A percentile compares a stretch with the other conserved stretches of the same genome.
These are phyloP conservation scores for Upupa epops DNA, from an alignment of 2,113 vertebrate species.

Conservation along the genomic window DNA sequence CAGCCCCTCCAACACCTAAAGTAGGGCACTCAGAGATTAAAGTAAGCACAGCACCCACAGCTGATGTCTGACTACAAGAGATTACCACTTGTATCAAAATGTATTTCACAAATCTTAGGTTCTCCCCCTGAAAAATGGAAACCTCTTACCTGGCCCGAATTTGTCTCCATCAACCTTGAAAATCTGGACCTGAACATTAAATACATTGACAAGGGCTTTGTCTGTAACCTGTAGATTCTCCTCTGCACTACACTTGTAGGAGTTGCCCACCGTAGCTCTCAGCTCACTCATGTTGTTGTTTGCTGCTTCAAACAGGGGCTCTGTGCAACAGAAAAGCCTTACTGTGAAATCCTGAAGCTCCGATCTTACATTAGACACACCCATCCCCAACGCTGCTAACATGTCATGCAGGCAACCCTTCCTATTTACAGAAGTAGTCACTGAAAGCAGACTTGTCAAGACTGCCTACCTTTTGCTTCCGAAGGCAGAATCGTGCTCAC, in stretches of 20 bases:
- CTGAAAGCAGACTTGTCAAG: background rate
- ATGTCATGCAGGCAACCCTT: background rate
- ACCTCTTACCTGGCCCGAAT: constrained; percentile 87
- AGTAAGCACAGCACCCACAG: background rate
- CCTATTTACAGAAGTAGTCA: background rate
- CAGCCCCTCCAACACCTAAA: background rate
- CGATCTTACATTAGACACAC: background rate
- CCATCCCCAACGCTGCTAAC: background rate
- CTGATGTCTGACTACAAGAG: background rate
- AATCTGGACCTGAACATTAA: constrained; percentile 88
- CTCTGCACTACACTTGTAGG: constrained; percentile 87
- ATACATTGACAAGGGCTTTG: constrained; percentile 80
- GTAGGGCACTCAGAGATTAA: background rate
- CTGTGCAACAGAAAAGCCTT: constrained; percentile 24
- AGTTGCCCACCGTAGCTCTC: constrained; percentile 82
- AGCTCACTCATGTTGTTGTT: constrained; percentile 84
- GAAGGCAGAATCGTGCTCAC: constrained; percentile 61
- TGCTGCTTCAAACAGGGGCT: background rate
- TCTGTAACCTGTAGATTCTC: constrained; percentile 77
- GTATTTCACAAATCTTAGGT: background rate
- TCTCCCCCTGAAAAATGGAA: background rate
- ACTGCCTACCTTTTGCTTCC: constrained; percentile 72
- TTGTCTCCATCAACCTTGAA: constrained; percentile 81
- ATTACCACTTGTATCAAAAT: background rate
- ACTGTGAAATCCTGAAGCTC: background rate